These are phyloP conservation scores for Stegastes partitus DNA, from an alignment of 2,113 vertebrate genomes.

Conservation along the genomic window DNA sequence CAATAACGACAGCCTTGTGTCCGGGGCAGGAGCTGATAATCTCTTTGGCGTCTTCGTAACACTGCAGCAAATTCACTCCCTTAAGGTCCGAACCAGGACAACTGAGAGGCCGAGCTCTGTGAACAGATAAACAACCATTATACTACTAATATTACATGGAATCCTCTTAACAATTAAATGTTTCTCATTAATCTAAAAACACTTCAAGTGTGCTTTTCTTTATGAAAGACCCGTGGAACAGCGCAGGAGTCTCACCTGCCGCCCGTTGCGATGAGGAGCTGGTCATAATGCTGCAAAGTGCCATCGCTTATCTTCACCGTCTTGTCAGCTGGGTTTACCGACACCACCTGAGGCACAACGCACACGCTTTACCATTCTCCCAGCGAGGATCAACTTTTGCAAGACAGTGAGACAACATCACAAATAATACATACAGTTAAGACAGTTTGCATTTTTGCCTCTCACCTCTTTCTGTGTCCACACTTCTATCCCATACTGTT, in stretches of 20 bases:
- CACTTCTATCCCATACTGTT: constrained; percentile 84
- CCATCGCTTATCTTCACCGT: constrained; percentile 82
- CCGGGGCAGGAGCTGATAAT: constrained; percentile 83
- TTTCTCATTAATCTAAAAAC: not conserved
- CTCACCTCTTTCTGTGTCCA: constrained; percentile 88
- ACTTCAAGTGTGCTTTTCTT: not conserved
- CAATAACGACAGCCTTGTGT: constrained; percentile 84
- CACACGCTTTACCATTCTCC: not conserved
- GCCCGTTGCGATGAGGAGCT: constrained; percentile 90
- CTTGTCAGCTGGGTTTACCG: constrained; percentile 80
- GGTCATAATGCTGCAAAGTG: constrained; percentile 82
- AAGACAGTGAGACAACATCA: not conserved
- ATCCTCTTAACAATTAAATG: no score
- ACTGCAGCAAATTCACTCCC: constrained; percentile 85
- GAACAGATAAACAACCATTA: not conserved
- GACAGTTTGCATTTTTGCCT: no score
- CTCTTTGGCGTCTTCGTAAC: constrained; percentile 84
- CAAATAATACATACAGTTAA: not conserved
- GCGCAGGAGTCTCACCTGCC: constrained; percentile 79
- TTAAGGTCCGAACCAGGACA: constrained; percentile 87
- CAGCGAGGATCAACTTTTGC: not conserved
- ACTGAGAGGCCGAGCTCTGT: constrained; percentile 82
- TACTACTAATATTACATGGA: not conserved
- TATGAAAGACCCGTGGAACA: not conserved
- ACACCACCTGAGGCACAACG: constrained; percentile 81